phyloP scores from a whole-genome alignment of 2,113 vertebrate genomes.

The Amphiprion ocellaris region DNA sequence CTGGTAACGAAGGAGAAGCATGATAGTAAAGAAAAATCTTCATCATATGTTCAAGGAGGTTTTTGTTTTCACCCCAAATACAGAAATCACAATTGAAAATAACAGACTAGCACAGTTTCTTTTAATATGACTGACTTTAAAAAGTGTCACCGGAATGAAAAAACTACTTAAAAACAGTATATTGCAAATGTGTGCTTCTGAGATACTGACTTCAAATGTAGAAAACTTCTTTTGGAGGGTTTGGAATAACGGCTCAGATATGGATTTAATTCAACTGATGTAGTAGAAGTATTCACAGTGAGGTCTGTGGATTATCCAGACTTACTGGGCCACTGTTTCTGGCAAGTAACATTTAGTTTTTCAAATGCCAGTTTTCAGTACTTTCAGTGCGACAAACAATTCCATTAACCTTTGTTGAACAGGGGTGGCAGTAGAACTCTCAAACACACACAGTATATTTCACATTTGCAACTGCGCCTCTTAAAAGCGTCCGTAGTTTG shows the following conservation, averaged over 20 bases:
- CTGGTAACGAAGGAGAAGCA: slow-evolving; percentile 70
- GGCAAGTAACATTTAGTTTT: not conserved
- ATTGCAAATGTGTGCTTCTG: too few relatives aligned
- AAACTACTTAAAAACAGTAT: too few relatives aligned
- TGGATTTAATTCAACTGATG: slow-evolving; percentile 1
- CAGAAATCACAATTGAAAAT: too few relatives aligned
- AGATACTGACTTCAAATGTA: too few relatives aligned
- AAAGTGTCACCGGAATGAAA: not conserved
- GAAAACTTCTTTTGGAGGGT: too few relatives aligned
- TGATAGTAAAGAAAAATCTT: not conserved
- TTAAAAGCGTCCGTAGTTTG: too few relatives aligned
- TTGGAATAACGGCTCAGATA: not conserved
- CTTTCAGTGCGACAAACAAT: not conserved
- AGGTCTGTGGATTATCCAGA: slow-evolving; percentile 12
- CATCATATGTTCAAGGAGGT: not conserved
- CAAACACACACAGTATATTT: too few relatives aligned
- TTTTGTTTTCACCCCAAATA: not conserved
- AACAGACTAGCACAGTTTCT: not conserved
- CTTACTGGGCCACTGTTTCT: slow-evolving; percentile 5
- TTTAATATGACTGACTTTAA: not conserved
- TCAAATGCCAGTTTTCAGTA: not conserved
- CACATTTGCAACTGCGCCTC: too few relatives aligned
- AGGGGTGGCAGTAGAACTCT: too few relatives aligned
- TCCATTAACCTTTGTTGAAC: too few relatives aligned
- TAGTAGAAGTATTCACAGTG: slow-evolving; percentile 8